phyloP scores from a whole-genome alignment of 1,140 invertebrate genomes.

The Drosophila sp. region DNA sequence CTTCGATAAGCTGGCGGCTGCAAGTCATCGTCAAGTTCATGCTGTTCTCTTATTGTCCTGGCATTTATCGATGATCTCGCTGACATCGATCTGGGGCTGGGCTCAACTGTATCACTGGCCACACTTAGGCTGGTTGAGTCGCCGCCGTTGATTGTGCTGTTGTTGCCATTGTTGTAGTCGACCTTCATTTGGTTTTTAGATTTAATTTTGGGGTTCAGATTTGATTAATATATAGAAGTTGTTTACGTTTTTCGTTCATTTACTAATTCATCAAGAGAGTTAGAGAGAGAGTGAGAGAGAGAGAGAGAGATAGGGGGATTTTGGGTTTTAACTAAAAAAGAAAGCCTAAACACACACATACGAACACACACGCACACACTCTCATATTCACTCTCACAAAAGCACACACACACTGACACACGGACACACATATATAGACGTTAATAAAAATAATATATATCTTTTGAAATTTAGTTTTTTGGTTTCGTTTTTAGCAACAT shows the following conservation, averaged over 20 bases:
- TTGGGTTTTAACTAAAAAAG: constrained; percentile 38
- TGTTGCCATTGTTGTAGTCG: constrained; percentile 61
- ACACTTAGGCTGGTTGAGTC: constrained; percentile 9
- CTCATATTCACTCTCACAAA: background rate
- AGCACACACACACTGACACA: background rate
- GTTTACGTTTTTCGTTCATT: constrained; percentile 15
- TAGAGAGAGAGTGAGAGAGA: too few relatives aligned
- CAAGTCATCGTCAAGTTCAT: background rate
- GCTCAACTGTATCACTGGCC: constrained; percentile 5
- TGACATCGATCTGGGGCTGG: background rate
- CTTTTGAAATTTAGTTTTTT: constrained; percentile 21
- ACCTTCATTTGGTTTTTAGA: constrained; percentile 46
- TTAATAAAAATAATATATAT: background rate
- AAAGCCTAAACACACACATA: constrained; percentile 17
- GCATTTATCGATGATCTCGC: background rate
- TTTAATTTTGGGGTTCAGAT: constrained; percentile 11
- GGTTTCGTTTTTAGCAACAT: constrained; percentile 30
- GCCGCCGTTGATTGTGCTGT: constrained; percentile 26
- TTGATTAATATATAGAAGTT: constrained; percentile 25
- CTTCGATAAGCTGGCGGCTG: background rate
- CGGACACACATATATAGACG: background rate
- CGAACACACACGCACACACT: background rate
- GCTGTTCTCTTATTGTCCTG: background rate
- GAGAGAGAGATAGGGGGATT: background rate
- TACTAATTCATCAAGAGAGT: constrained; percentile 4